Evolutionary conservation across 1,140 invertebrate species (phyloP).

Genomic region (Pogonognathellus flavescens): DNA sequence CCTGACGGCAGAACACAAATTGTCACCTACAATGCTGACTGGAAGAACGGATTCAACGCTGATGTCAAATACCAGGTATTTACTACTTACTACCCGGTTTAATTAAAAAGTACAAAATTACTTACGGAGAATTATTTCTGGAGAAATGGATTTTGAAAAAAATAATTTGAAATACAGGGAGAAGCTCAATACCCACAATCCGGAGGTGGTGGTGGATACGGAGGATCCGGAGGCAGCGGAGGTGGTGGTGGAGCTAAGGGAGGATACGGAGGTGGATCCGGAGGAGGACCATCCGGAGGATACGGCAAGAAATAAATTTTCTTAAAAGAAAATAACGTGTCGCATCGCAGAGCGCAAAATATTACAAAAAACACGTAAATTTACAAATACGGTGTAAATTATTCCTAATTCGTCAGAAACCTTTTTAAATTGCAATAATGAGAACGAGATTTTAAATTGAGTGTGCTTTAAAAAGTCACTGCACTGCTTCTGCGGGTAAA

Average conservation of each 20-base stretch:
- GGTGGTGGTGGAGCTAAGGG: conserved; percentile 22
- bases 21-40: conserved; percentile 64
- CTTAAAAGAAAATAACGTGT: no score
- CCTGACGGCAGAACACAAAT: conserved; percentile 64
- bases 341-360: no score
- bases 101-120: background rate
- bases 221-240: conserved; percentile 12
- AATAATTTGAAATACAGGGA: conserved; percentile 44
- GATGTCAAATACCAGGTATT: conserved; percentile 65
- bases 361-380: no score
- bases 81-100: background rate
- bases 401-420: no score
- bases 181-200: conserved; percentile 64
- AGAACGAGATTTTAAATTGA: no score
- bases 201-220: conserved; percentile 52
- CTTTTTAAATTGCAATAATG: no score
- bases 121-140: conserved; percentile 3
- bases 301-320: conserved; percentile 33
- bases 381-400: no score
- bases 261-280: conserved; percentile 68
- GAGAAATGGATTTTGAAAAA: no score
- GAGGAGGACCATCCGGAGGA: conserved; percentile 65
- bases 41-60: conserved; percentile 65
- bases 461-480: no score
- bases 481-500: no score